Evolutionary conservation across 1,140 invertebrate species (phyloP).

Genomic region (Psix sp.): DNA sequence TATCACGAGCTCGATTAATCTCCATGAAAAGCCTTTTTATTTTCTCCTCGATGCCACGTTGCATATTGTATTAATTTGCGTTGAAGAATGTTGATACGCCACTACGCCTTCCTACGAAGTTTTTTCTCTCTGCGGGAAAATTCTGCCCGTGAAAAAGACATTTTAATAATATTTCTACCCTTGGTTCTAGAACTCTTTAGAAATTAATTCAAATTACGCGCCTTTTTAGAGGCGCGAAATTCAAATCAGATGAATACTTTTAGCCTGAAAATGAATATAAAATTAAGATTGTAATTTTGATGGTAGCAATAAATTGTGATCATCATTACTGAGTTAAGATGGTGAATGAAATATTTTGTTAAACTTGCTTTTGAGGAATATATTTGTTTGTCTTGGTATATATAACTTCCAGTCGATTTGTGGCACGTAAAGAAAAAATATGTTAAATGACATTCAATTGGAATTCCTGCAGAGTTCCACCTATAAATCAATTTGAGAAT

Average conservation of each 20-base stretch:
- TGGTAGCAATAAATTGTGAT: no score
- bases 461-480: conserved; percentile 2
- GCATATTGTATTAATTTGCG: conserved; percentile 47
- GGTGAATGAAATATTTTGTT: no score
- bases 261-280: no score
- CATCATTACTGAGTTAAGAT: no score
- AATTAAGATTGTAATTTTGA: no score
- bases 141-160: no score
- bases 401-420: neutral
- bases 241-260: no score
- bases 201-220: neutral
- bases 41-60: conserved; percentile 36
- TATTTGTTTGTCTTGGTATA: no score
- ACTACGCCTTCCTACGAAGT: conserved; percentile 22
- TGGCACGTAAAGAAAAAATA: neutral
- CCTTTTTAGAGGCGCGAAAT: neutral
- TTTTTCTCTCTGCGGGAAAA: conserved; percentile 1
- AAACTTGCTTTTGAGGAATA: neutral
- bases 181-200: no score
- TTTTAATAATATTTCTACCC: no score
- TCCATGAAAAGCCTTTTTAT: conserved; percentile 52
- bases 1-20: conserved; percentile 44
- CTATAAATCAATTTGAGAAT: conserved; percentile 33
- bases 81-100: conserved; percentile 27
- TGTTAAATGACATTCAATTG: conserved; percentile 1